phyloP scores from a whole-genome alignment of 2,888 invertebrate species.

The Drosophila trichaetosa region DNA sequence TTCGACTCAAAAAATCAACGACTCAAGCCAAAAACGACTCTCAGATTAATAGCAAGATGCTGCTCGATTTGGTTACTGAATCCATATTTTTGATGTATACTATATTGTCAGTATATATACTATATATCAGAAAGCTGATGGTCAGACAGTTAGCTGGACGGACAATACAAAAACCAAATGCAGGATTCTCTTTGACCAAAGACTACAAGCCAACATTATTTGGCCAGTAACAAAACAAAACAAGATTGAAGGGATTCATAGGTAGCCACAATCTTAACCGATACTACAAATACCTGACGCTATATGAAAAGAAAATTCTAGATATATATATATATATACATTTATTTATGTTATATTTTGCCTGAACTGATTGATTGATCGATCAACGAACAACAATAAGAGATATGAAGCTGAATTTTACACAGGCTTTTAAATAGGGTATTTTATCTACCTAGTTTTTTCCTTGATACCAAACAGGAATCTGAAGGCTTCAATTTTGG shows the following conservation, averaged over 20 bases:
- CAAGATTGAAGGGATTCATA: not conserved
- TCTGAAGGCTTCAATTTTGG: not conserved
- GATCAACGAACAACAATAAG: not conserved
- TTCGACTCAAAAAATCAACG: too few relatives aligned
- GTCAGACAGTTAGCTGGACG: not conserved
- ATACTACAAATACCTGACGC: not conserved
- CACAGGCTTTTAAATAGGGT: not conserved
- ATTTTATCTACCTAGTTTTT: not conserved
- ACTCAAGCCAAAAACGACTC: too few relatives aligned
- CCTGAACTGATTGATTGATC: not conserved
- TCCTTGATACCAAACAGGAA: not conserved
- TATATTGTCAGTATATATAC: not conserved
- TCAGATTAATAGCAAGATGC: too few relatives aligned
- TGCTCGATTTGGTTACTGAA: too few relatives aligned
- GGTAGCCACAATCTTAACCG: not conserved
- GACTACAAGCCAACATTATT: not conserved
- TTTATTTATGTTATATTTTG: not conserved
- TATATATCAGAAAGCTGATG: not conserved
- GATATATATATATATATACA: too few relatives aligned
- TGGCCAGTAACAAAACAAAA: not conserved
- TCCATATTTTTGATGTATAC: not conserved
- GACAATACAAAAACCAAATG: not conserved
- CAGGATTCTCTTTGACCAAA: not conserved
- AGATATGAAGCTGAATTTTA: not conserved
- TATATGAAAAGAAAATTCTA: not conserved